Evolutionary conservation across 2,797 vertebrate species (phyloP), one percentile per base, ranked within the genome.

Genomic region (Catamblyrhynchus diadema): DNA sequence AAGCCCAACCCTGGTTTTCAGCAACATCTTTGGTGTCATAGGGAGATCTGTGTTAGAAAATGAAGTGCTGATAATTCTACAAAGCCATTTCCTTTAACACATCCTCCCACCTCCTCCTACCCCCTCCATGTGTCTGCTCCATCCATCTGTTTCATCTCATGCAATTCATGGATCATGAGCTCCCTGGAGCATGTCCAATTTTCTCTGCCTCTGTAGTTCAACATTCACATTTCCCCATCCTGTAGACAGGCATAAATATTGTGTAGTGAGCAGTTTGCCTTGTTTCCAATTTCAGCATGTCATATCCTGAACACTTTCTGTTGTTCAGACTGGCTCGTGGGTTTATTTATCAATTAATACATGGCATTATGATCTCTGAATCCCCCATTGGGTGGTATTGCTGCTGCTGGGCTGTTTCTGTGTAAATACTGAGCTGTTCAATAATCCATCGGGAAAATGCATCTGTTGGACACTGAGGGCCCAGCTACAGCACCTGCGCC

Each of bases 141-240:
- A 89, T 69, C 94, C 95, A 94, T 95, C 96, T 97, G 93, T 62
- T 97, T 90, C 88, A 86, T 86, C 86, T 97, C 94, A 93, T 92
- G 92, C 91, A 94, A 94, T 74, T 45, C 89, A 92, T 86, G 93
- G 94, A 96, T 95, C 91, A 71, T 90, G 89, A 93, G 91, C 75
- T 95, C 80, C 65, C 91, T 96, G 96, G 91, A 95, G 69, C 69
- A 91, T 1, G 0, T 67, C 94, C 96, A 97, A 78, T 67, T 91
- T 93, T 59, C 88, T 35, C 69, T 87, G 75, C 81, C 65, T 94
- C 67, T 93, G 50, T 80, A 94, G 72, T 12, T 87, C 78, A 92
- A 91, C 92, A 69, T 18, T 90, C 84, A 80, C 74, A 47, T 87
- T 92, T 88, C 59, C 59, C 84, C 19, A 3, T 54, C 69, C 65